Base-by-base conservation (phyloP, 30 jellyfish, hydroid and myxozoan species). In the Turritopsis dohrnii region DNA sequence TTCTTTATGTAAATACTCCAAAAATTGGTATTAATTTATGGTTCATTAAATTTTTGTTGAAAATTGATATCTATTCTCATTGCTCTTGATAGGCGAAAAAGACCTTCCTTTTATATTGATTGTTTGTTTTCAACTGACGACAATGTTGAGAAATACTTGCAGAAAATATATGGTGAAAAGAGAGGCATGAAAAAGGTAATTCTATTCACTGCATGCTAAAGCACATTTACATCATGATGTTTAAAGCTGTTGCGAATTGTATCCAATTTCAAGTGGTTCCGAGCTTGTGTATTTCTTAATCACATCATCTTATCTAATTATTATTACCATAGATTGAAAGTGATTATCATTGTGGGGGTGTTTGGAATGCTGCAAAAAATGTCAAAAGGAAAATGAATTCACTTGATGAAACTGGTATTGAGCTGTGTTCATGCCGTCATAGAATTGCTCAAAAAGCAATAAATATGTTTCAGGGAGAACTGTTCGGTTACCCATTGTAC, bases 311-410 rank as follows among this genome's bases (percentile, higher is more conserved):
- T n/a, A n/a, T n/a, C n/a, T n/a, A n/a, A n/a, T n/a, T n/a, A n/a
- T n/a, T n/a, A 60, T 60, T 60, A 23, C 21, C 22, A 21, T 72
- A 72, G 81, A 72, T 21, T 27, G 71, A 71, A 28, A 71, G 30
- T 29, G 84, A 79, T 72, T 79, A 29, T 72, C 79, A 79, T 31
- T 79, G 90, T 66, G 75, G 82, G 21, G 74, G 82, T n/a, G 75
- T 81, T 53, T 81, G 88, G 88, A 81, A 54, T 27, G 88, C 88
- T 53, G 88, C 88, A 20, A 65, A 81, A 71, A 81, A 81, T 81
- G 52, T 9, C 25, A 28, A 53, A 52, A 79, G 79, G 29, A 83
- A 72, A 52, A 29, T 73, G 21, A 52, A 65, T 18, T 52, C 60
- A 21, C 72, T 82, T 24, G 88, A 82, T 53, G 88, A 82, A 66